phyloP scores from a whole-genome alignment of 2,888 invertebrate species.

The Pegoplata infirma region DNA sequence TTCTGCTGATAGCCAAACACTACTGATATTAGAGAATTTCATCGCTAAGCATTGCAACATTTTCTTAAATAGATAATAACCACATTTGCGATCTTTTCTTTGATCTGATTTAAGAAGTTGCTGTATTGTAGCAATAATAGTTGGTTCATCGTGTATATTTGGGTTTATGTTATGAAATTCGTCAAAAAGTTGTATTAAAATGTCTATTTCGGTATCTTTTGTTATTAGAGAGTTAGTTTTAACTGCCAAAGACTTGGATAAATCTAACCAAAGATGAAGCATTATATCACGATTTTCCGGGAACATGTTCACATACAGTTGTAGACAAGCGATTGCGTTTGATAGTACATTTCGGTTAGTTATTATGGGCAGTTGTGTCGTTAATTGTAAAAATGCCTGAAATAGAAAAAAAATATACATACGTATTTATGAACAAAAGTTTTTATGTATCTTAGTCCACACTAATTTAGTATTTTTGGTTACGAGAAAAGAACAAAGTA shows the following conservation, averaged over 20 bases:
- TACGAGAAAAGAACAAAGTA: too few species aligned
- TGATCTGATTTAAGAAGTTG: conserved; percentile 65
- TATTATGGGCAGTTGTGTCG: neutral
- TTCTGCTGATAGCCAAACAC: conserved; percentile 4
- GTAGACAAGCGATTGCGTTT: conserved; percentile 68
- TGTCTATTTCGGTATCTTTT: conserved; percentile 61
- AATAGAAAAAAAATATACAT: too few species aligned
- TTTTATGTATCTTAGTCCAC: too few species aligned
- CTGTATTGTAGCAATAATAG: conserved; percentile 65
- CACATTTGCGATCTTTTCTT: conserved; percentile 70
- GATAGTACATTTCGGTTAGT: conserved; percentile 64
- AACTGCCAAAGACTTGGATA: conserved; percentile 29
- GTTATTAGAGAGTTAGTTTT: conserved; percentile 46
- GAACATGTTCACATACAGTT: conserved; percentile 67
- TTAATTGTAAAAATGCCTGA: conserved; percentile 23
- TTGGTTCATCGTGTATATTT: conserved; percentile 57
- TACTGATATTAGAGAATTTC: neutral
- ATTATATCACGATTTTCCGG: conserved; percentile 64
- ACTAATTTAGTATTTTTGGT: too few species aligned
- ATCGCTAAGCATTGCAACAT: conserved; percentile 37
- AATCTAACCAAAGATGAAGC: conserved; percentile 65
- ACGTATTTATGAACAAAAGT: too few species aligned
- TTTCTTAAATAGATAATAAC: conserved; percentile 69
- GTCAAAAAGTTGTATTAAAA: conserved; percentile 69
- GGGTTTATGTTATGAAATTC: conserved; percentile 65